These are phyloP conservation scores for Simalia tracyae DNA, from an alignment of 2,797 vertebrate species.

Conservation along the genomic window DNA sequence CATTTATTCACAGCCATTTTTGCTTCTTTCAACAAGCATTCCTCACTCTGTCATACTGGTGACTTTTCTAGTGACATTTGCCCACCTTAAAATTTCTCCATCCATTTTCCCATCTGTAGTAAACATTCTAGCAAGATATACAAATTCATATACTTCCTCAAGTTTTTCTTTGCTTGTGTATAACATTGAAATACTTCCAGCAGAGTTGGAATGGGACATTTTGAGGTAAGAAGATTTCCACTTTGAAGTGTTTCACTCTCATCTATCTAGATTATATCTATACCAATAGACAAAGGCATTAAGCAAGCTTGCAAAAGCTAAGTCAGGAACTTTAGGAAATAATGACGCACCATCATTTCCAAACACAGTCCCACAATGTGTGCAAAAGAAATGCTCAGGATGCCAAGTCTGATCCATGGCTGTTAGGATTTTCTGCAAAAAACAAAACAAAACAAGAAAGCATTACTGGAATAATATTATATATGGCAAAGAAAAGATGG, in stretches of 20 bases:
- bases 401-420: slow-evolving; percentile 91
- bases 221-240: neutral
- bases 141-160: neutral
- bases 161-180: neutral
- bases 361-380: slow-evolving; percentile 84
- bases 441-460: neutral
- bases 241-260: neutral
- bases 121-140: neutral
- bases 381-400: slow-evolving; percentile 93
- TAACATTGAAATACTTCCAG: neutral
- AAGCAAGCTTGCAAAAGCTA: neutral
- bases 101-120: neutral
- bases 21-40: neutral
- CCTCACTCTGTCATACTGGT: neutral
- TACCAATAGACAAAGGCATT: neutral
- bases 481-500: neutral
- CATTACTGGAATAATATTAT: rapidly evolving
- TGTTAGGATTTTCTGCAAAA: slow-evolving; percentile 85
- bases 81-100: too few relatives aligned
- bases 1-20: neutral
- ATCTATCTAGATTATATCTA: neutral
- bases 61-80: neutral
- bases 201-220: neutral
- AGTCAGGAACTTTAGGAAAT: neutral
- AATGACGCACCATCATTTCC: slow-evolving; percentile 79